A percentile compares a stretch with the other conserved stretches of the same genome.
Conservation (phyloP, 2,888 invertebrate species). For the Cosmia pyralina region DNA sequence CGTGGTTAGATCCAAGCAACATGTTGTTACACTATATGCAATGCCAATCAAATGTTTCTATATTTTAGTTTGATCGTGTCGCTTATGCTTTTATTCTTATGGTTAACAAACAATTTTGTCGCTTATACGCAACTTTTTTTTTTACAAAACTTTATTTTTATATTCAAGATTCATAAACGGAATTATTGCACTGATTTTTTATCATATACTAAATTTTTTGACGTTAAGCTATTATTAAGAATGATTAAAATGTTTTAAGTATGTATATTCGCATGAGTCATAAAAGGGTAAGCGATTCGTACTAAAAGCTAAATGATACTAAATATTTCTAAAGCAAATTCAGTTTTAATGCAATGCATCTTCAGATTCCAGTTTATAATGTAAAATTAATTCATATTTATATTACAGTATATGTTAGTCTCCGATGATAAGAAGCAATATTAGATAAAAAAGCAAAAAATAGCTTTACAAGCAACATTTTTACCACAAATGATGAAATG, state of each 20-base stretch:
- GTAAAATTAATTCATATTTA: constrained; percentile 24
- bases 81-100: constrained; percentile 35
- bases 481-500: constrained; percentile 14
- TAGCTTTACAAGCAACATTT: constrained; percentile 44
- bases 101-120: background rate
- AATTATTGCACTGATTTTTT: constrained; percentile 2
- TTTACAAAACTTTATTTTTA: background rate
- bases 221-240: background rate
- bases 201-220: background rate
- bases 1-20: constrained; percentile 66
- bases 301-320: constrained; percentile 41
- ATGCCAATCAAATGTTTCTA: constrained; percentile 54
- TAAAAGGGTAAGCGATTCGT: constrained; percentile 61
- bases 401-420: constrained; percentile 42
- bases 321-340: constrained; percentile 56
- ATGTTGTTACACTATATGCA: constrained; percentile 51
- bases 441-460: constrained; percentile 59
- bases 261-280: constrained; percentile 25
- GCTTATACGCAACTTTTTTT: background rate
- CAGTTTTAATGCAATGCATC: constrained; percentile 48
- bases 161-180: background rate
- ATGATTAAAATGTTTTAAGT: background rate
- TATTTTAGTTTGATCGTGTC: constrained; percentile 30
- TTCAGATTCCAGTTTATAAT: constrained; percentile 33
- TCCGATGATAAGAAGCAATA: constrained; percentile 55